Evolutionary conservation across 2,113 vertebrate genomes (phyloP).

Genomic region (Salvator merianae): DNA sequence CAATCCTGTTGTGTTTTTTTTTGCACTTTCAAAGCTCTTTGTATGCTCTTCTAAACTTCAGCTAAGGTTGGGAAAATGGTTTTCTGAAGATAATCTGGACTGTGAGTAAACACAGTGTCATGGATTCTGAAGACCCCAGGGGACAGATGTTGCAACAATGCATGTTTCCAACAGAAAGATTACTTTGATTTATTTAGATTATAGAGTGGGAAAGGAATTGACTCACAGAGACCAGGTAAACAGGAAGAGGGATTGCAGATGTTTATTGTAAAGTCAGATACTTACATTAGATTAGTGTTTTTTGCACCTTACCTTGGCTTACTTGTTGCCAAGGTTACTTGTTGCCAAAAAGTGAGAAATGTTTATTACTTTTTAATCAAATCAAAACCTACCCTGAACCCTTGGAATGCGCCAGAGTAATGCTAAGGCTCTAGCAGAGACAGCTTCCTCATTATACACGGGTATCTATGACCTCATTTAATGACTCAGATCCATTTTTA

Average conservation of each 20-base stretch:
- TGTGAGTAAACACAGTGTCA: constrained; percentile 76
- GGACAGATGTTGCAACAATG: constrained; percentile 74
- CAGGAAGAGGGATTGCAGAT: constrained; percentile 28
- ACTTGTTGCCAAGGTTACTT: accelerated
- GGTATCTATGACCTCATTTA: constrained; percentile 66
- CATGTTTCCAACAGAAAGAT: constrained; percentile 55
- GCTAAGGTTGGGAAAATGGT: constrained; percentile 66
- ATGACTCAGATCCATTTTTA: constrained; percentile 61
- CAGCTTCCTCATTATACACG: constrained; percentile 24
- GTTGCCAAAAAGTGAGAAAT: background rate
- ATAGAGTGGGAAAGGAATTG: constrained; percentile 77
- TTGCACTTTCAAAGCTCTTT: constrained; percentile 49
- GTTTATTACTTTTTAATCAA: background rate
- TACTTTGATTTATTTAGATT: constrained; percentile 79
- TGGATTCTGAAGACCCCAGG: constrained; percentile 77
- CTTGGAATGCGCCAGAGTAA: background rate
- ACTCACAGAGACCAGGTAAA: constrained; percentile 29
- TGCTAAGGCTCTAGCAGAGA: constrained; percentile 13
- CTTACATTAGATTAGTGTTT: background rate
- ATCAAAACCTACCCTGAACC: background rate
- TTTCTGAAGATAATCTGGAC: constrained; percentile 64
- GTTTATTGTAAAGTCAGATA: background rate
- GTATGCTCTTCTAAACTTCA: constrained; percentile 58
- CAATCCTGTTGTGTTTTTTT: constrained; percentile 30
- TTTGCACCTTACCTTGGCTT: constrained; percentile 36